Evolutionary conservation across 1,140 invertebrate species (phyloP).

Genomic region (Megathymus violae): DNA sequence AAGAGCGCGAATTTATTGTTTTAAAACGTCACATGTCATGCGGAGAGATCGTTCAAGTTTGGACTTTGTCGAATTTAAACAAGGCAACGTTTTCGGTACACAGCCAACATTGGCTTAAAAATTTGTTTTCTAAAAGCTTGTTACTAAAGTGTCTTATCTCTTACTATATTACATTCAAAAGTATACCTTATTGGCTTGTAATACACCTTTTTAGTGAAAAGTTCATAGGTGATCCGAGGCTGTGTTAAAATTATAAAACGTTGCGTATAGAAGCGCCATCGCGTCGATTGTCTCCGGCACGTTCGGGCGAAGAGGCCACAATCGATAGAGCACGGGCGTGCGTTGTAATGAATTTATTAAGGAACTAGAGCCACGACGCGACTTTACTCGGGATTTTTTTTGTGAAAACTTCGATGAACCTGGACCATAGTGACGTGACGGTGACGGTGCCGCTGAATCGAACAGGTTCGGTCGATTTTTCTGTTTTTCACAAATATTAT

Average conservation of each 20-base stretch:
- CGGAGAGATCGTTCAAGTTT: conserved; percentile 19
- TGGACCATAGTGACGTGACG: too few species aligned
- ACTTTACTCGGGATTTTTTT: conserved; percentile 51
- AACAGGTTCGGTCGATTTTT: too few species aligned
- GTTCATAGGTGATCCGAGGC: conserved; percentile 29
- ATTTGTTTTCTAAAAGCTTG: conserved; percentile 65
- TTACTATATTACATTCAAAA: conserved; percentile 14
- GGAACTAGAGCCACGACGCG: conserved; percentile 55
- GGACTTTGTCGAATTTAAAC: conserved; percentile 29
- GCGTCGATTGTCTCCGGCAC: conserved; percentile 80
- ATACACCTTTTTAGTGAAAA: conserved; percentile 38
- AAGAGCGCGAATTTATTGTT: conserved; percentile 60
- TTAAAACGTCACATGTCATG: conserved; percentile 34
- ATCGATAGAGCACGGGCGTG: conserved; percentile 82
- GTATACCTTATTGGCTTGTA: conserved; percentile 8
- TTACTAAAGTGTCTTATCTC: conserved; percentile 42
- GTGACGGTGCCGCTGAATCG: too few species aligned
- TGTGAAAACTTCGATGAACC: not conserved
- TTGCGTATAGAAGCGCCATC: conserved; percentile 80
- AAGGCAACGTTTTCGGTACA: conserved; percentile 42
- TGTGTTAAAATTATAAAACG: conserved; percentile 43
- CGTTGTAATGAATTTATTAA: conserved; percentile 83
- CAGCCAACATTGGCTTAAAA: conserved; percentile 58
- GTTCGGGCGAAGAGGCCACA: conserved; percentile 79
- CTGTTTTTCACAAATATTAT: too few species aligned